Evolutionary conservation across 2,113 vertebrate species (phyloP), one percentile per base, ranked within the genome.

Genomic region (Anhinga rufa): DNA sequence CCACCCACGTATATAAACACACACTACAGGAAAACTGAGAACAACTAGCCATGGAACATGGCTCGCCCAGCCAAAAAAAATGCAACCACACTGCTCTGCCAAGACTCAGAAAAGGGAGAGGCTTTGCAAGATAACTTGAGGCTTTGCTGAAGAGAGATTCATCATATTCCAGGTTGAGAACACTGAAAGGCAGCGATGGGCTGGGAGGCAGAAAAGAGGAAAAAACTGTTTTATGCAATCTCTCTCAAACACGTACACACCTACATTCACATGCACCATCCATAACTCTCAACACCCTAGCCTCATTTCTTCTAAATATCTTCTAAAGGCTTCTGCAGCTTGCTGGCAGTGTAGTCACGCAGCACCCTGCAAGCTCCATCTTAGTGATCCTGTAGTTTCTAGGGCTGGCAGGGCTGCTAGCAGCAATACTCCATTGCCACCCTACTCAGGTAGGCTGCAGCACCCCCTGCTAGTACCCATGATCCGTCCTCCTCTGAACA

Each of bases 301-400:
- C 48, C 74, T 40, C 7, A 3, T 12, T 51, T 38, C 40, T 38
- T 40, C 42, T 24, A 15, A 52, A 36, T 7, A 44, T 8, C n/a
- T 19, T 40, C 38, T 49, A 7, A 28, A 31, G 31, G 25, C 11
- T 36, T 12, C 15, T 12, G 48, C 9, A 6, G 28, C n/a, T 21
- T 7, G 22, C n/a, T 26, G 31, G 34, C 17, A 13, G 12, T 4
- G 36, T 3, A n/a, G 21, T 11, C 64, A 40, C 0, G 0, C 38
- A 19, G 57, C 22, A 18, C 22, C 34, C 55, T 51, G 32, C 29
- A 20, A 32, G 40, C 36, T 29, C 42, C 11, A 1, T 8, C 21
- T 32, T 12, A 11, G 46, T 9, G 15, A 18, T 14, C 44, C 44
- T 21, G 25, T 2, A 24, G 38, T 5, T 75, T 24, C 9, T 4